Base-by-base conservation (phyloP, 2,888 invertebrate genomes). In the Hirtodrosophila confusa region DNA sequence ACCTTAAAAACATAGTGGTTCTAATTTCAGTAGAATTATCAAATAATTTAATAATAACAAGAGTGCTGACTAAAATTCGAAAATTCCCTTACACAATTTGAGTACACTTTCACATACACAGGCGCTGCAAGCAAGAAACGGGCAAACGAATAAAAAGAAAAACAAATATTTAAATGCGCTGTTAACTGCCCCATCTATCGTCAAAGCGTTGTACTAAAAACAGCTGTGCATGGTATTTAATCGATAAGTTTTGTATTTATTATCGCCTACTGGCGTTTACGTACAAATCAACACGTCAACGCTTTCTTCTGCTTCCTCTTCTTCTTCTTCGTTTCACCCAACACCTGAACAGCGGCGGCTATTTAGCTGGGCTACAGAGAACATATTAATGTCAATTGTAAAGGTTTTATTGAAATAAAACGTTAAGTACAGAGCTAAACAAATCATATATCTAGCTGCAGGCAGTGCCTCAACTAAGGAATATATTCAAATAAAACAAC, bases 281-380 rank as follows among this genome's bases (percentile, higher is more conserved):
- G 67, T 63, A 41, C 68, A 63, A 75, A 69, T 75, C 78, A 78
- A 78, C 77, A 78, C 77, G 77, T 78, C 77, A 78, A 78, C 77
- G 79, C 2, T 79, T 78, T 78, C 79, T 64, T 55, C 79, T 75
- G 71, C 75, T 75, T 78, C 50, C 24, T 71, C 75, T 75, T 78
- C 50, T 31, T 53, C 49, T 44, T 60, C 77, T 49, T 74, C 31
- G 31, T 47, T 45, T 49, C 36, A 39, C 35, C 58, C 37, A 79
- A 64, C 79, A 78, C 55, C 78, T 73, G 73, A 66, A 62, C 40
- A 37, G 49, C 57, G 49, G 72, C 79, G 56, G 72, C 65, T 63
- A 50, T 40, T 72, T 58, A 39, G 62, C 47, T 44, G 45, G 31
- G 35, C 49, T 24, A 39, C 37, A 10, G 33, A 45, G 27, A 49